Base-by-base conservation (phyloP, 1,140 invertebrate genomes). In the Eriocheir sinensis region DNA sequence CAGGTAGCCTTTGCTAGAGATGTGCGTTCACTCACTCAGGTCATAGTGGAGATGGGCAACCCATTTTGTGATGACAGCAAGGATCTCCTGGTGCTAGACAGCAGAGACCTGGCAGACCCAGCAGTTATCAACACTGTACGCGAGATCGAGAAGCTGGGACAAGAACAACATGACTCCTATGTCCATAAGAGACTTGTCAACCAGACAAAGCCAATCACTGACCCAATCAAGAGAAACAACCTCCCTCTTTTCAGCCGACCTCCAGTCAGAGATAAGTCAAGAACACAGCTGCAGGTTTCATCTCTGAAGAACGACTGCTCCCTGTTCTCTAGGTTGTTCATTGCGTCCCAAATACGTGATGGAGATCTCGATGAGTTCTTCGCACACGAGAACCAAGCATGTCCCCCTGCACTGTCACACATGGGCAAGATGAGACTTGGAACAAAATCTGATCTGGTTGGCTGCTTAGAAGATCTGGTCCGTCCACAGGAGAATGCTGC, bases 291-390 rank as follows among this genome's bases (percentile, higher is more conserved):
- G 34, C 36, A 83, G 41, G 4, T 89, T 6, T 88, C 83, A 34
- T 89, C 83, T n/a, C 79, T 92, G 34, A 83, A 92, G 81, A 85
- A 86, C 34, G 92, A 93, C 81, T 93, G 92, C 44, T 85, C 92
- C 38, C 83, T 93, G 21, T 93, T 93, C 79, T 93, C 80, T 48
- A 44, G 92, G 44, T 53, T 93, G 40, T 93, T 41, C 40, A 53
- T 93, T 93, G 92, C 81, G 12, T 44, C 27, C 38, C 81, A 93
- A 32, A 86, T 53, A 86, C 44, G 38, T 27, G 91, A 92, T 32
- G 60, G 91, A 80, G 91, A 92, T 38, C 4, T 92, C n/a, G 72
- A 92, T 15, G 30, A 93, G 12, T 93, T 93, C 81, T 93, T 93
- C 44, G 36, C 27, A 32, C 81, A 93, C 32, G 92, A 93, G 30